phyloP scores from a whole-genome alignment of 2,888 invertebrate genomes.

The Nemotelus nigrinus region DNA sequence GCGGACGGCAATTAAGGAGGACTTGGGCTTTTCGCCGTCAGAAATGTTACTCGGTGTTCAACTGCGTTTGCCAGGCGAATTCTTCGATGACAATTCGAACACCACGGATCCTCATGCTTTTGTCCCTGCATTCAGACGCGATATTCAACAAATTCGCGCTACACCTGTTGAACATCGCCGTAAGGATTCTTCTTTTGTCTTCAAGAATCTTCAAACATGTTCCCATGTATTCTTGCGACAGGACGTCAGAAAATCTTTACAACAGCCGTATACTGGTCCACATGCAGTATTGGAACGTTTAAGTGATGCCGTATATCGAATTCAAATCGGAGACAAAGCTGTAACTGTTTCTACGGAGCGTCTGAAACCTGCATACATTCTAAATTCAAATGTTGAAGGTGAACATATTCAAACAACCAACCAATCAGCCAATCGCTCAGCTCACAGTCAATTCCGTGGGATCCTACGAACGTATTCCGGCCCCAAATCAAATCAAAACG shows the following conservation, averaged over 20 bases:
- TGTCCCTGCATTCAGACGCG: too few relatives aligned
- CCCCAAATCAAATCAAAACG: too few relatives aligned
- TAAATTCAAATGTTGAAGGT: neutral
- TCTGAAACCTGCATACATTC: conserved; percentile 2
- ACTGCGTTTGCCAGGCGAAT: conserved; percentile 44
- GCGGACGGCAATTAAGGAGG: conserved; percentile 3
- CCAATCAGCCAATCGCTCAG: too few relatives aligned
- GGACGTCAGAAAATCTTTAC: conserved; percentile 44
- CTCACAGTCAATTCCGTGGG: too few relatives aligned
- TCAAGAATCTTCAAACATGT: conserved; percentile 47
- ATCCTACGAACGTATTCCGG: too few relatives aligned
- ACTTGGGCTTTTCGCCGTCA: neutral
- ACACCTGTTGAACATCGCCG: conserved; percentile 46
- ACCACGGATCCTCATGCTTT: too few relatives aligned
- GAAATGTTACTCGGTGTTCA: conserved; percentile 9
- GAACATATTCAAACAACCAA: too few relatives aligned
- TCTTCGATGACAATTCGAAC: too few relatives aligned
- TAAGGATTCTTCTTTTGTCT: conserved; percentile 35
- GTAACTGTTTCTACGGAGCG: too few relatives aligned
- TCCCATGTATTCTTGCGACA: conserved; percentile 48
- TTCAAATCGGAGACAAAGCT: neutral
- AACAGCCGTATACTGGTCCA: conserved; percentile 54
- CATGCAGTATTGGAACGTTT: conserved; percentile 49
- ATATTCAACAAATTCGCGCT: conserved; percentile 44
- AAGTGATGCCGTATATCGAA: neutral